Conservation (phyloP, 2,797 vertebrate species). For the Neopelma chrysocephalum region DNA sequence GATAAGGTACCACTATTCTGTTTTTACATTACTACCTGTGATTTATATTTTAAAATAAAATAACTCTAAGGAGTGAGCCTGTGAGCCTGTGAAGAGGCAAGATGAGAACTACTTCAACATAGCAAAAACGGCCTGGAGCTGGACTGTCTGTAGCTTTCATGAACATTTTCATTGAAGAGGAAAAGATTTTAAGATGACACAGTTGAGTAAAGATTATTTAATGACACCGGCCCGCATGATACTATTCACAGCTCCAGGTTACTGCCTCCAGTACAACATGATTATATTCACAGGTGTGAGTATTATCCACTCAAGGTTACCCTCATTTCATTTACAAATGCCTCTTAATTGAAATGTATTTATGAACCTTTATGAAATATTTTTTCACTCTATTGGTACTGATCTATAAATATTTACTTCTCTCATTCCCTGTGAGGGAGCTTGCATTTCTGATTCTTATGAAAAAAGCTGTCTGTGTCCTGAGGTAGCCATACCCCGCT, state of each 20-base stretch:
- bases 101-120: background rate
- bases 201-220: background rate
- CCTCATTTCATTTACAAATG: background rate
- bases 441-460: background rate
- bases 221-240: background rate
- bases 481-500: background rate
- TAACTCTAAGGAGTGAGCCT: background rate
- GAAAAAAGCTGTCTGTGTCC: background rate
- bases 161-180: background rate
- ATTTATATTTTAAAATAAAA: background rate
- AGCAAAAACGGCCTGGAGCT: background rate
- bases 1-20: background rate
- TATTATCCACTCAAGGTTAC: background rate
- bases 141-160: background rate
- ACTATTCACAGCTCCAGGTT: background rate
- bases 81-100: background rate
- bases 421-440: background rate
- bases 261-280: background rate
- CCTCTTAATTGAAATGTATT: background rate
- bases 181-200: background rate
- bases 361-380: background rate
- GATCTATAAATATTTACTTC: background rate
- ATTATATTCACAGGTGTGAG: background rate
- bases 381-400: background rate
- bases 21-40: background rate